These are phyloP conservation scores for Coreoperca whiteheadi DNA, from an alignment of 2,113 vertebrate genomes.

Conservation along the genomic window DNA sequence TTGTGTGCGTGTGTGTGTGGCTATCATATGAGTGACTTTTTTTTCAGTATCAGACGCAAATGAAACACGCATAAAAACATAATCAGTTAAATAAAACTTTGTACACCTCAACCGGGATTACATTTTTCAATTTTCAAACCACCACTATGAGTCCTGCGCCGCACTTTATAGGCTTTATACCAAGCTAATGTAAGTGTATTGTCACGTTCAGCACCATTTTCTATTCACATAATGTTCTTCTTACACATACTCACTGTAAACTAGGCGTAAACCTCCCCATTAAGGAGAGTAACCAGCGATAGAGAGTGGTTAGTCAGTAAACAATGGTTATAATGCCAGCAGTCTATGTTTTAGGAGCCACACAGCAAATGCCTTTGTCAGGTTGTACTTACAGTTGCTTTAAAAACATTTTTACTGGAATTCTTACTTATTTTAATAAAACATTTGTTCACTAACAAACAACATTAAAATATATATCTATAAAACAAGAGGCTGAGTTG, in stretches of 20 bases:
- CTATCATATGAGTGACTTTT: background rate
- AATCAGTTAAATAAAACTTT: background rate
- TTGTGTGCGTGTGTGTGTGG: slow-evolving; percentile 4
- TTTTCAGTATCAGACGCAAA: background rate
- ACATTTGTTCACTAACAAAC: background rate
- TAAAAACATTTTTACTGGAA: background rate
- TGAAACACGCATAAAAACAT: background rate
- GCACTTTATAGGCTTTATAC: background rate
- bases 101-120: background rate
- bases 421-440: background rate
- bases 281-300: background rate
- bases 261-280: background rate
- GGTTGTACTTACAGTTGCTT: background rate
- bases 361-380: background rate
- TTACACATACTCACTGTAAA: background rate
- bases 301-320: background rate
- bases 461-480: background rate
- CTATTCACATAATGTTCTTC: slow-evolving; percentile 2
- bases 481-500: background rate
- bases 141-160: background rate
- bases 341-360: background rate
- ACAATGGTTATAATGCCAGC: background rate
- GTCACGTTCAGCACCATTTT: background rate
- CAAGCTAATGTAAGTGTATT: background rate
- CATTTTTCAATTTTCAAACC: background rate